Evolutionary conservation across 2,113 vertebrate genomes (phyloP).

Genomic region (Rynchops niger): DNA sequence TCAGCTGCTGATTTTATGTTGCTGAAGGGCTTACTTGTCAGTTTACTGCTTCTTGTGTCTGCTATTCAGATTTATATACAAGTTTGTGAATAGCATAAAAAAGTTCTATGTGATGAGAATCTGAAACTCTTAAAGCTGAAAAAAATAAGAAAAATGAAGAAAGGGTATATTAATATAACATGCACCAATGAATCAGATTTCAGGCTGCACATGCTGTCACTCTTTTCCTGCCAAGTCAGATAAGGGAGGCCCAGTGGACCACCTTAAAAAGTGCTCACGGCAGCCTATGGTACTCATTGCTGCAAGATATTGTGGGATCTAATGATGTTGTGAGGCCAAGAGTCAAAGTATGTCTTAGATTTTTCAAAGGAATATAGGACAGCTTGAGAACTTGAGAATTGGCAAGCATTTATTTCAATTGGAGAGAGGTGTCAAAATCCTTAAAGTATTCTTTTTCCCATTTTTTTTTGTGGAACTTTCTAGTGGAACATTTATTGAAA

Average conservation of each 20-base stretch:
- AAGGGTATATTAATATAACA: neutral
- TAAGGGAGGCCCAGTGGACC: neutral
- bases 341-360: neutral
- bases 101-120: neutral
- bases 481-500: neutral
- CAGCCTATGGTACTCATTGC: neutral
- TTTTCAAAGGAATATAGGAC: neutral
- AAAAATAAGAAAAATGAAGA: neutral
- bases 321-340: neutral
- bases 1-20: neutral
- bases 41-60: neutral
- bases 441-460: neutral
- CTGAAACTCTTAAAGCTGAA: neutral
- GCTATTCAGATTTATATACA: neutral
- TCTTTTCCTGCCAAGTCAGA: neutral
- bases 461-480: neutral
- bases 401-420: neutral
- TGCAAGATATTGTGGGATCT: neutral
- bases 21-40: rapidly evolving
- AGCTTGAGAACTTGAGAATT: neutral
- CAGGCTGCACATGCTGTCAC: neutral
- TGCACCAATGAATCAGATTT: neutral
- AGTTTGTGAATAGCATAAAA: neutral
- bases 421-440: neutral
- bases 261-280: neutral